Evolutionary conservation across 2,113 vertebrate species (phyloP), one percentile per base, ranked within the genome.

Genomic region (Oncorhynchus mykiss): DNA sequence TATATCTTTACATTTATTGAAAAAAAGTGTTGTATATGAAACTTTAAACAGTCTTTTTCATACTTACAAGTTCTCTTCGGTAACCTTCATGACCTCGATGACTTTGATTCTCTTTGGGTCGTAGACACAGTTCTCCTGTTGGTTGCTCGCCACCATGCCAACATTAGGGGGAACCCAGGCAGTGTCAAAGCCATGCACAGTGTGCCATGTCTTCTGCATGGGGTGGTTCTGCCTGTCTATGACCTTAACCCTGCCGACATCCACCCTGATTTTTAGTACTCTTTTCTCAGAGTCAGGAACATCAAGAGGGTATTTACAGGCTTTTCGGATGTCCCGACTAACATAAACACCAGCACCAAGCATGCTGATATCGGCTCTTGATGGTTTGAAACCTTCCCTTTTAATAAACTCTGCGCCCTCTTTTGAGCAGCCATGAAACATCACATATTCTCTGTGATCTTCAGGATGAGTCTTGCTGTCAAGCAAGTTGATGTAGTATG

Each of bases 311-410:
- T 70, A 48, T 48, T 70, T 39, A 2, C n/a, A 5, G 5, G 11
- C 67, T 48, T 70, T 48, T 22, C 11, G 2, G 11, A 22, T 22
- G 67, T 70, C 67, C 20, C 34, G 16, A 20, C 8, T 49, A 22
- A 70, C 67, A 22, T 70, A 70, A n/a, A 70, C 67, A 20, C 67
- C 67, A 0, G n/a, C 67, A 9, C 67, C 67, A n/a, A 70, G 67
- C 4, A 39, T 39, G 0, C 39, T 39, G 22, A 24, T 24, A 39
- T 9, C 31, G n/a, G 5, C 67, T 1, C 31, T 39, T 11, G 67
- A 68, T 34, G 14, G 14, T 16, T 68, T 20, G 31, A 68, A 68
- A 0, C 67, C 67, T 3, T 68, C 16, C 20, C 6, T 31, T 0
- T 68, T 68, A 16, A 68, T 68, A 18, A 25, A 14, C 9, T 68